Conservation (phyloP, 2,113 vertebrate genomes). For the Dissostichus mawsoni region DNA sequence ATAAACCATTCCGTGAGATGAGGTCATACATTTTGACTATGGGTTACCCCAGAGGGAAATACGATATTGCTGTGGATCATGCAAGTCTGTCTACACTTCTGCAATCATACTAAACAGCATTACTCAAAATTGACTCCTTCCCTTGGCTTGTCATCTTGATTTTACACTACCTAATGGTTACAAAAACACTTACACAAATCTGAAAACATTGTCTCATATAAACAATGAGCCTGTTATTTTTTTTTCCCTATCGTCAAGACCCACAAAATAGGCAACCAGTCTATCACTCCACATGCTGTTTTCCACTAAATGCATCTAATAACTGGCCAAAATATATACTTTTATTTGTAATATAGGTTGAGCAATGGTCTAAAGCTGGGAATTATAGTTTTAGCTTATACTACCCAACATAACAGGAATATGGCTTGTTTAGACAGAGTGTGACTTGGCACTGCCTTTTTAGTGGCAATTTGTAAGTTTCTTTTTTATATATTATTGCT, state of each 20-base stretch:
- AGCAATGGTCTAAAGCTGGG: neutral
- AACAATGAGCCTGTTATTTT: neutral
- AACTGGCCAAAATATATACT: neutral
- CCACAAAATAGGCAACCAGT: neutral
- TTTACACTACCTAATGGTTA: neutral
- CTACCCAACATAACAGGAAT: too few relatives aligned
- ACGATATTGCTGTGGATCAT: slow-evolving; percentile 39
- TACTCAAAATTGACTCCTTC: slow-evolving; percentile 8
- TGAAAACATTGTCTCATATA: neutral
- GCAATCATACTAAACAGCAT: slow-evolving; percentile 2
- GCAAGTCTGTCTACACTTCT: slow-evolving; percentile 45
- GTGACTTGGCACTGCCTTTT: too few relatives aligned
- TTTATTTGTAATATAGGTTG: neutral
- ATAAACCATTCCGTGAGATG: slow-evolving; percentile 64
- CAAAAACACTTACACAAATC: slow-evolving; percentile 8
- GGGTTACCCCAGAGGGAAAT: slow-evolving; percentile 55
- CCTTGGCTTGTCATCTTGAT: slow-evolving; percentile 5
- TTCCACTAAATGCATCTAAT: neutral
- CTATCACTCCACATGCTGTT: neutral
- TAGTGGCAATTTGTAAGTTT: too few relatives aligned
- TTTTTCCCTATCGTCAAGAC: neutral
- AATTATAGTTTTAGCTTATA: too few relatives aligned
- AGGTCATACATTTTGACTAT: slow-evolving; percentile 61
- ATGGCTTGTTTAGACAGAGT: too few relatives aligned
- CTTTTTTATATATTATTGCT: too few relatives aligned